Evolutionary conservation across 2,797 vertebrate species (phyloP), one percentile per base, ranked within the genome.

Genomic region (Phataginus tetradactyla): DNA sequence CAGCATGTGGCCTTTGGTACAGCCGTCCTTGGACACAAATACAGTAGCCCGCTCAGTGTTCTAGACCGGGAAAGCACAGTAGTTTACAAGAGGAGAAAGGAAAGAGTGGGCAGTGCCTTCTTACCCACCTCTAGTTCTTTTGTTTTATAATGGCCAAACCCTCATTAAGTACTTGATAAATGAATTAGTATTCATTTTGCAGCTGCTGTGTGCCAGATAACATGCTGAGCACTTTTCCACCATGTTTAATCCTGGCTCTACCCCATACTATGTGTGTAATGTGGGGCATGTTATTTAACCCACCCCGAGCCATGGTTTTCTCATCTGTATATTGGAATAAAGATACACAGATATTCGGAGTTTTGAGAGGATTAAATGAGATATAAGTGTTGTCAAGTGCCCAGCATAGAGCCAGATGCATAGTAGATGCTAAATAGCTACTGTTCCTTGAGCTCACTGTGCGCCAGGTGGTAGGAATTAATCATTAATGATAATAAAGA

Each of bases 211-310:
- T 86, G 63, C 25, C 34, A 15, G 55, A 12, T 74, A 45, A 21
- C 25, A 34, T 1, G 3, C 66, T 2, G 6, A 61, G 12, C 17
- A 13, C 13, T 20, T 61, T 32, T 37, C 12, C 61, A 5, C 37
- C 21, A 1, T 34, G 42, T 21, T 59, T n/a, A 8, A 53, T 59
- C 23, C 81, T 18, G 39, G 8, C 27, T 87, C 69, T 59, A 3
- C 12, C 17, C 5, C 4, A 3, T 25, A 5, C 23, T 18, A 4
- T 1, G 5, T 14, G 18, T 49, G 7, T 29, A 17, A 59, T 0
- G 0, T 78, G 69, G 20, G 17, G 32, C 2, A 1, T 71, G n/a
- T 37, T 17, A 32, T 34, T 77, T 61, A 61, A 61, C n/a, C 34
- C 18, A 34, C 51, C 29, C 9, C 21, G 57, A 74, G 29, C 86